A percentile compares a stretch with the other conserved stretches of the same genome.
Evolutionary conservation across 2,888 invertebrate genomes (phyloP).

Genomic region (Drosophila aldrichi): DNA sequence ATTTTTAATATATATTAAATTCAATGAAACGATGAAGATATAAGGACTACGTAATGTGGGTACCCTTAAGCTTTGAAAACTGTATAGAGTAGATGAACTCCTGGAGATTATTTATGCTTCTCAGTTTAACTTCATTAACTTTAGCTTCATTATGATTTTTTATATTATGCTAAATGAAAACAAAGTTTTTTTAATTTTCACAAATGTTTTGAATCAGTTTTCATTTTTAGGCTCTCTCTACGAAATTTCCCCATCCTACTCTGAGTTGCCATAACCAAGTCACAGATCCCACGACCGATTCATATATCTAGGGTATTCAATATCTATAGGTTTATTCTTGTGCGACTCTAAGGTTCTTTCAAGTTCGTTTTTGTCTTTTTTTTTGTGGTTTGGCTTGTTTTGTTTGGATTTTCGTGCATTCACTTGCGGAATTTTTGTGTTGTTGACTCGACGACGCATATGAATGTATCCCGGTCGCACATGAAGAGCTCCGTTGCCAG

Average conservation of each 20-base stretch:
- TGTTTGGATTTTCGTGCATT: conserved; percentile 79
- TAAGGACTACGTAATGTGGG: no score
- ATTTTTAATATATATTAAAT: not conserved
- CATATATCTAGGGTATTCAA: conserved; percentile 24
- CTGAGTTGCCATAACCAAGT: no score
- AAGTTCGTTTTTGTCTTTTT: conserved; percentile 10
- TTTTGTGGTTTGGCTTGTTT: conserved; percentile 54
- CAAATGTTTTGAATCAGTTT: no score
- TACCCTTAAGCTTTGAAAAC: no score
- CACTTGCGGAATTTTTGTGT: conserved; percentile 78
- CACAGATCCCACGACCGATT: no score
- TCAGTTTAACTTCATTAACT: no score
- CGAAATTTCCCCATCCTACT: no score
- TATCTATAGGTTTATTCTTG: conserved; percentile 28
- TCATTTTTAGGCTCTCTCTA: no score
- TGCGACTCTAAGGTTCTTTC: conserved; percentile 36
- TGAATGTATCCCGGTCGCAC: conserved; percentile 66
- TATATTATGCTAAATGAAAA: not conserved
- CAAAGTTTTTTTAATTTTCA: not conserved
- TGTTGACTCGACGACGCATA: conserved; percentile 79
- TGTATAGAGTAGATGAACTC: no score
- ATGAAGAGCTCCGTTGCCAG: conserved; percentile 26
- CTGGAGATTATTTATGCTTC: no score
- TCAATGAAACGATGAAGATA: not conserved
- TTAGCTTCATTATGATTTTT: no score